A percentile compares a stretch with the other conserved stretches of the same genome.
These are phyloP conservation scores for Sinocyclocheilus anophthalmus DNA, from an alignment of 2,113 vertebrate species.

Conservation along the genomic window DNA sequence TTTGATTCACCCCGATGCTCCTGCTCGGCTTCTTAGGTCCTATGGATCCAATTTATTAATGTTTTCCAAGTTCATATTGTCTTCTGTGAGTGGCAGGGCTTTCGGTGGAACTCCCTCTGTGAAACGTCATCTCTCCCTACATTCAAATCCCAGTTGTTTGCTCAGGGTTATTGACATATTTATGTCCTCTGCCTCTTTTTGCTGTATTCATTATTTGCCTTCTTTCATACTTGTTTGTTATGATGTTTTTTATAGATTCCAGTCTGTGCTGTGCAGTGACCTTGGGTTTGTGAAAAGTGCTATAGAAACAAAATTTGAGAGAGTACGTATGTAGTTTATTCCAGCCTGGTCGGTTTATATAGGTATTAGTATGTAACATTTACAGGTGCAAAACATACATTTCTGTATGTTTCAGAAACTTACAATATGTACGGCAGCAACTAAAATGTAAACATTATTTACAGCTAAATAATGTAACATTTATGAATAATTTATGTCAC, in stretches of 20 bases:
- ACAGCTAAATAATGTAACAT: not conserved
- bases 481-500: not conserved
- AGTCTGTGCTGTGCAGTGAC: not conserved
- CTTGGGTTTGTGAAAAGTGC: not conserved
- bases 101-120: not conserved
- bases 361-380: not conserved
- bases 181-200: not conserved
- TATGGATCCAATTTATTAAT: slow-evolving; percentile 20
- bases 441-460: not conserved
- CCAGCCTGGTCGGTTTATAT: not conserved
- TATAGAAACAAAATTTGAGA: not conserved
- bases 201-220: not conserved
- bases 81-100: not conserved
- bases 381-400: no score
- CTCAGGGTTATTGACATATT: not conserved
- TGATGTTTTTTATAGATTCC: not conserved
- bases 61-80: slow-evolving; percentile 4
- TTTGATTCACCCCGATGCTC: not conserved
- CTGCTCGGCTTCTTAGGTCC: not conserved
- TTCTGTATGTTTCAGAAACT: no score
- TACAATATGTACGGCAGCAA: not conserved
- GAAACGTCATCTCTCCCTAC: not conserved
- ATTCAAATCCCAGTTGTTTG: not conserved
- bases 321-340: not conserved
- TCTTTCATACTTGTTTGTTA: slow-evolving; percentile 9